phyloP scores from a whole-genome alignment of 2,888 invertebrate species.

The Lasioglossum pauxillum region DNA sequence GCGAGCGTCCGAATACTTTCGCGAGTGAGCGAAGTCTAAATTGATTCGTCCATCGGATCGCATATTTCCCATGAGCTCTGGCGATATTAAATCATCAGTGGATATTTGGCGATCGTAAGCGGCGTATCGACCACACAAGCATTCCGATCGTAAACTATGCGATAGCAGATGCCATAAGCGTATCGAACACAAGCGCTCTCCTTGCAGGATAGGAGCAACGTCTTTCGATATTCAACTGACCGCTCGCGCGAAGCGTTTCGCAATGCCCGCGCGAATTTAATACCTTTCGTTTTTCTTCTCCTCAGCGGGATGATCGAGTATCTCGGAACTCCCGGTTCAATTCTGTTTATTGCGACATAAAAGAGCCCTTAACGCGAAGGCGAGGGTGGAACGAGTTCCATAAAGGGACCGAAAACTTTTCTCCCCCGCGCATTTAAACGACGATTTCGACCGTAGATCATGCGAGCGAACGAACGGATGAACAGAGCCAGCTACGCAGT shows the following conservation, averaged over 20 bases:
- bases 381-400: background rate
- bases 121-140: background rate
- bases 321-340: background rate
- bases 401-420: background rate
- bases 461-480: background rate
- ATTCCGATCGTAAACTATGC: slow-evolving; percentile 9
- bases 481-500: slow-evolving; percentile 8
- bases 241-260: background rate
- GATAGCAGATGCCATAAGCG: background rate
- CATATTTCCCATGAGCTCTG: slow-evolving; percentile 1
- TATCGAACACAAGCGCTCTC: background rate
- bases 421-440: slow-evolving; percentile 7
- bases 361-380: background rate
- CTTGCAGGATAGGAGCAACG: background rate
- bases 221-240: slow-evolving; percentile 16
- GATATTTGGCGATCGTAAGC: background rate
- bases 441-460: slow-evolving; percentile 32
- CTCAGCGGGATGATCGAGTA: background rate
- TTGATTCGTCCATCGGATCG: background rate
- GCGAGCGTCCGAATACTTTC: background rate
- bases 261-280: background rate
- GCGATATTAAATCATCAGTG: background rate
- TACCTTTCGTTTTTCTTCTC: background rate
- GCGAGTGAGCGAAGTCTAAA: background rate
- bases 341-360: slow-evolving; percentile 1